A percentile compares a stretch with the other conserved stretches of the same genome.
phyloP scores from a whole-genome alignment of 2,113 vertebrate genomes.

The Coryphaenoides rupestris region DNA sequence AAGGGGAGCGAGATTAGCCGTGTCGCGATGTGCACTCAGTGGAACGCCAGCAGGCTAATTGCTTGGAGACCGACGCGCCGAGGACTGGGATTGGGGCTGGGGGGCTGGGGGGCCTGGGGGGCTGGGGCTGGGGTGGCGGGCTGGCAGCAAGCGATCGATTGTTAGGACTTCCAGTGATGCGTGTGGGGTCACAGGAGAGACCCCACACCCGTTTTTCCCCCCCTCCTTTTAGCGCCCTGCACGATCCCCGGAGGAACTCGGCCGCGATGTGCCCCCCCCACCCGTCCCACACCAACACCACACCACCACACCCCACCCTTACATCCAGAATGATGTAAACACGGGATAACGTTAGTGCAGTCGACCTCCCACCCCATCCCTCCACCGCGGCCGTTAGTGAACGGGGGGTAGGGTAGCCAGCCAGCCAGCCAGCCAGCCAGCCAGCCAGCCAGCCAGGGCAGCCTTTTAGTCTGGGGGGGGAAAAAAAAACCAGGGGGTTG shows the following conservation, averaged over 20 bases:
- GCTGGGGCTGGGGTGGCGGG: too few species aligned
- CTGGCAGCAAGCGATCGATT: conserved; percentile 52
- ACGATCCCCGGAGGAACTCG: not conserved
- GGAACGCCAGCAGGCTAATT: conserved; percentile 64
- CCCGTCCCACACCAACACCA: too few species aligned
- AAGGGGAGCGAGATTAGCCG: conserved; percentile 52
- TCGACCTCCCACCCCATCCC: too few species aligned
- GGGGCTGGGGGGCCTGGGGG: too few species aligned
- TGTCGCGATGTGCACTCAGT: conserved; percentile 45
- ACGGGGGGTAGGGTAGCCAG: too few species aligned
- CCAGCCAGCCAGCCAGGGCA: too few species aligned
- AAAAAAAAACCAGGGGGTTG: too few species aligned
- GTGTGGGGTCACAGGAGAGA: not conserved
- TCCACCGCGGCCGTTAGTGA: too few species aligned
- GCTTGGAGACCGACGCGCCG: conserved; percentile 59
- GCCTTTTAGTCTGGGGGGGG: too few species aligned
- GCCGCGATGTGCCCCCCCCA: conserved; percentile 32
- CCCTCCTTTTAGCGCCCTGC: not conserved
- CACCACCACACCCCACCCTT: not conserved
- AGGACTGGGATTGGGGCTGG: conserved; percentile 39
- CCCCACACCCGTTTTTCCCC: not conserved
- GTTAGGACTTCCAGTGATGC: conserved; percentile 34
- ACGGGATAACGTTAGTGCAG: not conserved
- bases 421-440: too few species aligned
- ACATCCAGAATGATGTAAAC: not conserved